Evolutionary conservation across 37 sponge, comb jelly and placozoan genomes (phyloP).

Genomic region (Spongia lamella): DNA sequence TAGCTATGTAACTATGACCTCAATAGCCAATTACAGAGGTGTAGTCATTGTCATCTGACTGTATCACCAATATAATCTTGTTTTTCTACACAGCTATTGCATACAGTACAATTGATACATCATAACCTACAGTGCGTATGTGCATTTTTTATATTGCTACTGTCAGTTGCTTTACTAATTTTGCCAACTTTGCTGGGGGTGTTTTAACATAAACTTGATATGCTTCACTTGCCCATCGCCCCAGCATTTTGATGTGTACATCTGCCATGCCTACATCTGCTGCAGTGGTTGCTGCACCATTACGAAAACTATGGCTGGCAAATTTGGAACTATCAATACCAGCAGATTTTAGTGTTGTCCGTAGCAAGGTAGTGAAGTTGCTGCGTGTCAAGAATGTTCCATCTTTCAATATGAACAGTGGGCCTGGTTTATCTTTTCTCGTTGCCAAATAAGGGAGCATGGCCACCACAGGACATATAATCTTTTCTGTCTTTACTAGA

Average conservation of each 20-base stretch:
- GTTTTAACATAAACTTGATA: conserved; percentile 10
- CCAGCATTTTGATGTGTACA: conserved; percentile 20
- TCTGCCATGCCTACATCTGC: conserved; percentile 4
- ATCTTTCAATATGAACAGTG: background rate
- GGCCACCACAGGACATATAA: conserved; percentile 21
- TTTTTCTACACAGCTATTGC: too few species aligned
- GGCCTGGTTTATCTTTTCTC: background rate
- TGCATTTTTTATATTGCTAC: too few species aligned
- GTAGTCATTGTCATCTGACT: too few species aligned
- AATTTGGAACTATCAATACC: background rate
- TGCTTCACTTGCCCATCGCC: conserved; percentile 12
- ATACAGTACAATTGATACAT: too few species aligned
- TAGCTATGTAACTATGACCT: too few species aligned
- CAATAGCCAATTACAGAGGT: too few species aligned
- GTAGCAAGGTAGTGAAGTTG: background rate
- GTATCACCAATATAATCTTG: too few species aligned
- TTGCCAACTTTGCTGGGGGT: background rate
- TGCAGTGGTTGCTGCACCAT: conserved; percentile 10
- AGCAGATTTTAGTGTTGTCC: background rate
- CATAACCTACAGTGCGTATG: too few species aligned
- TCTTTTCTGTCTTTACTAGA: background rate
- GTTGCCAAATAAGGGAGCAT: conserved; percentile 2
- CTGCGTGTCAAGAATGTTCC: background rate
- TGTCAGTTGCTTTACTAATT: background rate
- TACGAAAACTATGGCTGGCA: conserved; percentile 7